Base-by-base conservation (phyloP, 2,888 invertebrate genomes). In the Lasioglossum oenotherae region DNA sequence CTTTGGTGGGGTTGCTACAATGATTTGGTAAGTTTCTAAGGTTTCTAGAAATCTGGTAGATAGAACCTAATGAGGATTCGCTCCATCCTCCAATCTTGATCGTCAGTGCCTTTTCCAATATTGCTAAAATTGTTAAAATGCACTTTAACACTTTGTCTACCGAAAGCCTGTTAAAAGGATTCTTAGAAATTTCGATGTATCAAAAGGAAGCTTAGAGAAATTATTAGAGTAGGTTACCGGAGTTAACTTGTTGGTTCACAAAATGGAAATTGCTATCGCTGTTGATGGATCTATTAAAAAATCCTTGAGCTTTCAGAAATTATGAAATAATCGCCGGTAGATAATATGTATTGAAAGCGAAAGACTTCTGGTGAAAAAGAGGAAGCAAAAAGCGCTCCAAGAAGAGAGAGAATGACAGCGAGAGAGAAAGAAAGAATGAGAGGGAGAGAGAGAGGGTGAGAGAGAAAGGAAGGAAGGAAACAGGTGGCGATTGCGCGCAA, bases 401-500 rank as follows among this genome's bases (percentile, higher is more conserved):
- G 46, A 46, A 46, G 19, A 49, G 19, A 49, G 19, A 16, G 49
- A 35, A 16, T 19, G 69, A 27, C 69, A n/a, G 44, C 23, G 53
- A 4, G 49, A 16, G 46, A 74, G 44, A 35, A 27, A 19, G 23
- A 14, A n/a, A 53, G 74, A 44, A 6, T 12, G 41, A 41, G 44
- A 44, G 23, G 16, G 44, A 41, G 64, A 41, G 74, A 5, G 57
- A 2, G 35, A 4, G n/a, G 57, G 38, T 14, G 23, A 27, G 27
- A 8, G n/a, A 31, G n/a, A 19, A n/a, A 27, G 53, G 60, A 67
- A 35, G 71, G 60, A 60, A 60, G 12, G 57, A 41, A 74, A 53
- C 44, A 77, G 74, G 81, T 74, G 77, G 53, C 80, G 76, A 67
- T 41, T 71, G 78, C 75, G 38, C 35, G 38, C 69, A 64, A 31